Conservation (phyloP, 2,113 vertebrate species). For the Pholis gunnellus region DNA sequence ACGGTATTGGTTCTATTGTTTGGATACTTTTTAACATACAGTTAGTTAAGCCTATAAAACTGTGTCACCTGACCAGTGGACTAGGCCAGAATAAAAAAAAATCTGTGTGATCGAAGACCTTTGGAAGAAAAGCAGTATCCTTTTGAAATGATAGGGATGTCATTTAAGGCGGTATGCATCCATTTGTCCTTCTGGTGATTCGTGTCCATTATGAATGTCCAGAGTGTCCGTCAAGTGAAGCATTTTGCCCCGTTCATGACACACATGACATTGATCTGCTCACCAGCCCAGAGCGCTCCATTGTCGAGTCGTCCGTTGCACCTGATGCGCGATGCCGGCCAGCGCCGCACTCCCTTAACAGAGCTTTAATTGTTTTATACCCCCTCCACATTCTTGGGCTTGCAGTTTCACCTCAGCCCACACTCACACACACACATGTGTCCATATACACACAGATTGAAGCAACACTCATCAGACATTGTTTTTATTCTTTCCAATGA, state of each 20-base stretch:
- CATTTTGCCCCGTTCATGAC: slow-evolving; percentile 47
- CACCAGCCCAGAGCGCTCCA: slow-evolving; percentile 47
- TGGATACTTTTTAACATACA: slow-evolving; percentile 21
- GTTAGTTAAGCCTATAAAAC: slow-evolving; percentile 39
- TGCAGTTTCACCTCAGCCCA: slow-evolving; percentile 51
- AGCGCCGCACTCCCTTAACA: slow-evolving; percentile 65
- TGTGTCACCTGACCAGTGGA: slow-evolving; percentile 27
- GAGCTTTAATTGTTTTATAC: slow-evolving; percentile 76
- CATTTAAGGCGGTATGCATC: slow-evolving; percentile 42
- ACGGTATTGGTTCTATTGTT: not conserved
- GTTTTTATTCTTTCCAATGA: slow-evolving; percentile 35
- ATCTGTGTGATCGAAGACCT: not conserved
- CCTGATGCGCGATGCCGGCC: slow-evolving; percentile 65
- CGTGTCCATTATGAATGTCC: slow-evolving; percentile 51
- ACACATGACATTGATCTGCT: slow-evolving; percentile 66
- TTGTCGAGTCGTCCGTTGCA: slow-evolving; percentile 65
- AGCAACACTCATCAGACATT: slow-evolving; percentile 32
- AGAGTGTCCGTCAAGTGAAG: slow-evolving; percentile 61
- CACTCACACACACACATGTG: slow-evolving; percentile 2
- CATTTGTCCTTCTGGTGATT: slow-evolving; percentile 51
- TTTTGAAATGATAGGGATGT: slow-evolving; percentile 25
- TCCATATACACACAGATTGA: slow-evolving; percentile 13
- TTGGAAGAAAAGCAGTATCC: slow-evolving; percentile 17
- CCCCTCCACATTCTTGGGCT: slow-evolving; percentile 66
- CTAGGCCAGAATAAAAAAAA: slow-evolving; percentile 6